Evolutionary conservation across 1,140 invertebrate genomes (phyloP), one percentile per base, ranked within the genome.

Genomic region (Drosophila pseudoobscura): DNA sequence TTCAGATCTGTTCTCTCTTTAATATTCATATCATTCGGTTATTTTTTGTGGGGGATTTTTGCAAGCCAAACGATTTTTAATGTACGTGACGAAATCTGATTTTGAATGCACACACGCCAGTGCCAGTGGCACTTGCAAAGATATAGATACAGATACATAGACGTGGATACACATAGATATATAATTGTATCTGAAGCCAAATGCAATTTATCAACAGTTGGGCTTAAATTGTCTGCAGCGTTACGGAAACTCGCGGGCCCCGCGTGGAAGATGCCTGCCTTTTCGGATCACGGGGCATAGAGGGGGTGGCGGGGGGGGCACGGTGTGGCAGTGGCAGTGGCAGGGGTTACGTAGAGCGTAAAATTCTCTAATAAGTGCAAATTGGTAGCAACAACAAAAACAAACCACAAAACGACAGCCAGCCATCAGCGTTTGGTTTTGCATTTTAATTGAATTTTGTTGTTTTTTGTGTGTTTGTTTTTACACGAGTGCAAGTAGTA

Each of bases 191-290:
- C 76, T 88, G 78, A 60, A 82, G 80, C 80, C 83, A 87, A 87
- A 75, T 87, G 83, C 78, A 88, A 87, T 87, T 87, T 87, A 75
- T 87, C 82, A 87, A 82, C 82, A 87, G 82, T 85, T 85, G 82
- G 41, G 83, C 78, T 87, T 82, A 87, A 87, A 87, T 87, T 87
- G 82, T 87, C 83, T 82, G 83, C 82, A 88, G 82, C 83, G 69
- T 82, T 68, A 82, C 74, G 82, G 83, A 87, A 88, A 88, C 72
- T 64, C 60, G 35, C 35, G 35, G 56, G 64, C 51, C 56, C 57
- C 65, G 76, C 80, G 75, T 64, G 70, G 59, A 70, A 69, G 77
- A 80, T 77, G 47, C 53, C 62, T 35, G 45, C 47, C 56, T 61
- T n/a, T 22, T n/a, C 4, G 6, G 44, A 39, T 13, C 4, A 13